A percentile compares a stretch with the other conserved stretches of the same genome.
phyloP scores from a whole-genome alignment of 1,140 invertebrate species.

The Whitmania pigra region DNA sequence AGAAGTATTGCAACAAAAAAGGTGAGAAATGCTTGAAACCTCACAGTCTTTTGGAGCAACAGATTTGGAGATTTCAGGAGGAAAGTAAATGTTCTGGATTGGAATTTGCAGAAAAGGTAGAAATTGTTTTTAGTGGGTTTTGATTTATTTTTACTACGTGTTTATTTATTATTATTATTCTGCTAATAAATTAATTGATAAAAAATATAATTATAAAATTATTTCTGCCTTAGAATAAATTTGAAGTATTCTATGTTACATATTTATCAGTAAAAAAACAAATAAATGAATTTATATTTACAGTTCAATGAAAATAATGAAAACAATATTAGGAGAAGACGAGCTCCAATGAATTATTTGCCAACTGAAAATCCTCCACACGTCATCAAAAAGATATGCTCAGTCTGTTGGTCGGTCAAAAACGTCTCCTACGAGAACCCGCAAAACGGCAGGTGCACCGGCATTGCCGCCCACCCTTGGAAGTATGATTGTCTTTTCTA shows the following conservation, averaged over 20 bases:
- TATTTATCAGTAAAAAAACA: not conserved
- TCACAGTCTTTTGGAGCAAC: not conserved
- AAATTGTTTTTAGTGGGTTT: too few species aligned
- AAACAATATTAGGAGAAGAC: too few species aligned
- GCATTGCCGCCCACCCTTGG: not conserved
- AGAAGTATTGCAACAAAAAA: constrained; percentile 4
- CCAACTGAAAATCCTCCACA: not conserved
- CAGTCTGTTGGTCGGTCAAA: not conserved
- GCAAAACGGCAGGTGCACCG: not conserved
- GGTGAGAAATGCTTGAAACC: not conserved
- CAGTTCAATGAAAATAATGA: not conserved
- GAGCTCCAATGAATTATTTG: not conserved
- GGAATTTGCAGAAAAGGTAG: not conserved
- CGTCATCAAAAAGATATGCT: not conserved
- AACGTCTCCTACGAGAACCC: not conserved
- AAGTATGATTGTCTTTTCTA: not conserved
- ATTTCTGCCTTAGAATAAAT: not conserved
- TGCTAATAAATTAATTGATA: not conserved
- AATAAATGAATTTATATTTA: not conserved
- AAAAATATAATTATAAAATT: not conserved
- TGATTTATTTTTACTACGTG: not conserved
- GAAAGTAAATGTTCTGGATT: not conserved
- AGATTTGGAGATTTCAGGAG: not conserved
- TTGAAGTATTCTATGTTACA: not conserved
- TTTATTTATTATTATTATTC: not conserved